Base-by-base conservation (phyloP, 2,113 vertebrate genomes). In the Rhinichthys klamathensis region DNA sequence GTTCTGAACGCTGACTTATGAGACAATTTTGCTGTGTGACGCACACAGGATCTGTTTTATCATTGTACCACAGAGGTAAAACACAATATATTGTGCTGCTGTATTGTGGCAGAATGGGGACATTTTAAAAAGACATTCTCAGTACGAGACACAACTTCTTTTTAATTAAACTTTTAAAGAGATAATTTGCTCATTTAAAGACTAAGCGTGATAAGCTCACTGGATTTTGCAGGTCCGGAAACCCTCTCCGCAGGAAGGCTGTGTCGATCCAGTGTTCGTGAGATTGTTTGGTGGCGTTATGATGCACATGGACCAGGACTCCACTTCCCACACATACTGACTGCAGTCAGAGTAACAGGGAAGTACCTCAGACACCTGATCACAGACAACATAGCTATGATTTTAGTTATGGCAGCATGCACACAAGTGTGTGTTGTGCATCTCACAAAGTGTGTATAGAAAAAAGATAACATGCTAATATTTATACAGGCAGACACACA, bases 301-400 rank as follows among this genome's bases (percentile, higher is more conserved):
- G 92, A 93, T 92, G 90, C 96, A 97, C 0, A 91, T 93, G 89
- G 96, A 96, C 96, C 96, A 97, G 0, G 92, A 92, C 63, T 94
- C 94, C 81, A 91, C 92, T 82, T 90, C 91, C 96, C 96, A 97
- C 30, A 93, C 92, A 91, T 96, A 95, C 89, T 93, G 94, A 95
- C 92, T 91, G 90, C 96, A 97, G 74, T 96, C 93, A 2, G 86
- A 95, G 92, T 96, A 95, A 92, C 96, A 97, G 10, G 95, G 95
- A 89, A 96, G 90, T 86, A 95, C 95, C 92, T 97, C 96, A 25
- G 96, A 93, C 89, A 97, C 96, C 96, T 97, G 92, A 25, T 25
- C 65, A 58, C 67, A 70, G 4, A 58, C 30, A 76, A 54, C 49
- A 76, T 18, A 76, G n/a, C 72, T 16, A 46, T 46, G 41, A 16